phyloP scores from a whole-genome alignment of 1,140 invertebrate species.

The Popillia japonica region DNA sequence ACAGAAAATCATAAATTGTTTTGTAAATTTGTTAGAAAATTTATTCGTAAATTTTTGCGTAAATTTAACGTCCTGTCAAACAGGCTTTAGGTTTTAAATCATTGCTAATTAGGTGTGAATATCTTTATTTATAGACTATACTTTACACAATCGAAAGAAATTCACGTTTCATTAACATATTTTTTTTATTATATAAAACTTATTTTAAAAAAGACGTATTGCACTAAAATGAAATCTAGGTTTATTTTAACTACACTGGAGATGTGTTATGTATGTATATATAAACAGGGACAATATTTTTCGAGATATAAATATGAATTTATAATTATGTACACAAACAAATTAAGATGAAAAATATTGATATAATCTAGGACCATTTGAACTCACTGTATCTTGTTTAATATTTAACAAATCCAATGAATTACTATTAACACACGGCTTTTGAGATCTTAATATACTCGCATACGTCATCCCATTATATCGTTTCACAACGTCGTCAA shows the following conservation, averaged over 20 bases:
- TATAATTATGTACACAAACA: conserved; percentile 42
- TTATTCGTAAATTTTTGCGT: too few relatives aligned
- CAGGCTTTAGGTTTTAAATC: not conserved
- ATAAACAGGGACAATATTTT: conserved; percentile 33
- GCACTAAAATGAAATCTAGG: conserved; percentile 29
- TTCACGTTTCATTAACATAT: conserved; percentile 34
- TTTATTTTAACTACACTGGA: conserved; percentile 24
- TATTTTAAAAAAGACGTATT: conserved; percentile 34
- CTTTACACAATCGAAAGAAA: conserved; percentile 32
- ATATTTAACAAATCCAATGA: conserved; percentile 46
- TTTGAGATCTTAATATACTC: conserved; percentile 52
- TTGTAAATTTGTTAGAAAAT: too few relatives aligned
- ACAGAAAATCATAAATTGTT: too few relatives aligned
- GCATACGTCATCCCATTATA: conserved; percentile 59
- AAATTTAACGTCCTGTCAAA: too few relatives aligned
- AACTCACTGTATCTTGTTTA: conserved; percentile 42
- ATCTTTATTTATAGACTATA: conserved; percentile 35
- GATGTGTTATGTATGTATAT: conserved; percentile 35
- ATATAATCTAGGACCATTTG: conserved; percentile 49
- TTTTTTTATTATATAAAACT: conserved; percentile 34
- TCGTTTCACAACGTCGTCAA: conserved; percentile 56
- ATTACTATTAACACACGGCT: conserved; percentile 43
- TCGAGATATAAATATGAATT: conserved; percentile 35
- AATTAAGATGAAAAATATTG: conserved; percentile 52
- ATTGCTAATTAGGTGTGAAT: conserved; percentile 10